Conservation (phyloP, 2,113 vertebrate genomes). For the Notarius quadriscutis region DNA sequence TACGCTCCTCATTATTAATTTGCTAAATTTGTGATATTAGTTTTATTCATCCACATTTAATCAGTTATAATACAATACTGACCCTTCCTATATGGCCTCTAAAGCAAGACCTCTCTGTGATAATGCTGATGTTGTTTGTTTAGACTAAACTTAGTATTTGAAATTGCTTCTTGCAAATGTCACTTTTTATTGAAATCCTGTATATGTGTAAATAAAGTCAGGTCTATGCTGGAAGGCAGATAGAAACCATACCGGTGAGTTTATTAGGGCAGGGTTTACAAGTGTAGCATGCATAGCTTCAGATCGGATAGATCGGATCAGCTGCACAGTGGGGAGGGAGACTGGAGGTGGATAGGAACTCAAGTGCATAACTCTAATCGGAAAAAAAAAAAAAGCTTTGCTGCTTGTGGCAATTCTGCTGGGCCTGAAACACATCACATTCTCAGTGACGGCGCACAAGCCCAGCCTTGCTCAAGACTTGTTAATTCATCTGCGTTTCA, state of each 20-base stretch:
- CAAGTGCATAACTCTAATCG: constrained; percentile 53
- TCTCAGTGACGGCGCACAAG: constrained; percentile 40
- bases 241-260: constrained; percentile 4
- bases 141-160: constrained; percentile 29
- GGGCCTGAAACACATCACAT: constrained; percentile 42
- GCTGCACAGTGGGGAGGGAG: constrained; percentile 32
- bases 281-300: not conserved
- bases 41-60: not conserved
- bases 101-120: not conserved
- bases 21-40: not conserved
- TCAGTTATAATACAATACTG: not conserved
- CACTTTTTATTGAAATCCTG: constrained; percentile 30
- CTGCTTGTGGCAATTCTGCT: constrained; percentile 47
- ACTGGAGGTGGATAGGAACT: constrained; percentile 50
- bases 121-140: constrained; percentile 26
- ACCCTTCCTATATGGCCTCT: not conserved
- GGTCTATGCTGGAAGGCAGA: not conserved
- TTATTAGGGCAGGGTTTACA: constrained; percentile 49
- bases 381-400: constrained; percentile 58
- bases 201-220: constrained; percentile 43
- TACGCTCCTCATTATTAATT: not conserved
- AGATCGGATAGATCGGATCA: constrained; percentile 23
- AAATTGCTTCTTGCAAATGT: constrained; percentile 37
- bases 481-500: constrained; percentile 8
- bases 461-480: constrained; percentile 10